phyloP scores from a whole-genome alignment of 2,888 invertebrate genomes.

The Caenorhabditis sulstoni region DNA sequence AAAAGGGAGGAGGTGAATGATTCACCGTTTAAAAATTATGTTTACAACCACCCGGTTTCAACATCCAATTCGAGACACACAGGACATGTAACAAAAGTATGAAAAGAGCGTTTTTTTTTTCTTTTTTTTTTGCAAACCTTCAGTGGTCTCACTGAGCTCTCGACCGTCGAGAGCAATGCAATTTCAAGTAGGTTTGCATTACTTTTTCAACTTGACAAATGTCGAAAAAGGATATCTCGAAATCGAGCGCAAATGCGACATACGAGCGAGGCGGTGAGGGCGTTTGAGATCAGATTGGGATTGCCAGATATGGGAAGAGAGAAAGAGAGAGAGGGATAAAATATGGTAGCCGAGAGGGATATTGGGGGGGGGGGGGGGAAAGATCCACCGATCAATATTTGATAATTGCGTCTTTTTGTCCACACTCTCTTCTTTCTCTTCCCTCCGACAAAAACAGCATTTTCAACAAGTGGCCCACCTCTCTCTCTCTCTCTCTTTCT shows the following conservation, averaged over 20 bases:
- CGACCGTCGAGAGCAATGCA: background rate
- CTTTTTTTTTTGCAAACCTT: background rate
- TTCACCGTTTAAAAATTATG: constrained; percentile 38
- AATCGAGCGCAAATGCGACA: constrained; percentile 8
- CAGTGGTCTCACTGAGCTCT: background rate
- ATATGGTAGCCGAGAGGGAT: background rate
- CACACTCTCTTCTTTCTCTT: constrained; percentile 10
- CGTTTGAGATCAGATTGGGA: background rate
- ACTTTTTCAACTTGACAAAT: constrained; percentile 8
- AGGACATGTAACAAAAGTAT: background rate
- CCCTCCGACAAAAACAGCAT: constrained; percentile 43
- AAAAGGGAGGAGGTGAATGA: constrained; percentile 16
- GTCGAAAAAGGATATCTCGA: background rate
- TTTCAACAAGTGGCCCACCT: constrained; percentile 50
- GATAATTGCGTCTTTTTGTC: constrained; percentile 38
- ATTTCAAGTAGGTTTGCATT: constrained; percentile 12
- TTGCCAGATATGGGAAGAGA: constrained; percentile 15
- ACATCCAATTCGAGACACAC: background rate
- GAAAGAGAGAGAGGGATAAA: background rate
- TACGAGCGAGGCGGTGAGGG: background rate
- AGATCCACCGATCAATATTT: constrained; percentile 24
- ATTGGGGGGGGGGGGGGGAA: background rate
- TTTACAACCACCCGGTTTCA: too few relatives aligned
- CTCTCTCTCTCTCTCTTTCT: background rate
- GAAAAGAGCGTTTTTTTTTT: background rate